Conservation (phyloP, 2,888 invertebrate genomes). For the Gonocerus acuteangulatus region DNA sequence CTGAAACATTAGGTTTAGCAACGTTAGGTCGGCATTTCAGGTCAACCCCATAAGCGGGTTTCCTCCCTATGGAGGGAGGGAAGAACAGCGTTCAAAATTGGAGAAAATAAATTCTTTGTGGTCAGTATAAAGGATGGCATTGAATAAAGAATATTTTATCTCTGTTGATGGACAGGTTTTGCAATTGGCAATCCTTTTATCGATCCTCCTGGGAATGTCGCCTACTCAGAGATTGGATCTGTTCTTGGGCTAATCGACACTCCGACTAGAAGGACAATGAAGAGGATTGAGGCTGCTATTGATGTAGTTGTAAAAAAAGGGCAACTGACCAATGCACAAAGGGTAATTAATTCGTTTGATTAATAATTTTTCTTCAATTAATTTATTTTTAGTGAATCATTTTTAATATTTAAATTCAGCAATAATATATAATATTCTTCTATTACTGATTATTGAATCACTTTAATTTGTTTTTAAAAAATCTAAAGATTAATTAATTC, state of each 20-base stretch:
- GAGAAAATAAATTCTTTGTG: no score
- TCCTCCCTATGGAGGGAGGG: no score
- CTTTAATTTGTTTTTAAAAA: no score
- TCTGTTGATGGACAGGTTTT: constrained; percentile 52
- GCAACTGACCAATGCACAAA: background rate
- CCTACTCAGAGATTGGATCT: constrained; percentile 1
- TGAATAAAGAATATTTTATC: no score
- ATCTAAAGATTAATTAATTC: no score
- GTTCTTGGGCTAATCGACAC: constrained; percentile 2
- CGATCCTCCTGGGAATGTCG: constrained; percentile 50
- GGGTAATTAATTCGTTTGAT: constrained; percentile 35
- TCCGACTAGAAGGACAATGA: constrained; percentile 14
- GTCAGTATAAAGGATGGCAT: no score
- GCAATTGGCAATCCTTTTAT: constrained; percentile 74
- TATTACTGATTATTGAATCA: no score
- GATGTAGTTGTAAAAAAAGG: background rate
- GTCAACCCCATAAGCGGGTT: no score
- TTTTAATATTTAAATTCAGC: background rate
- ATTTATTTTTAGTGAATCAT: background rate
- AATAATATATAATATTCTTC: no score
- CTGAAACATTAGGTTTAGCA: no score
- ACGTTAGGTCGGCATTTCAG: no score
- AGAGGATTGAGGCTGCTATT: background rate
- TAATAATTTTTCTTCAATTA: background rate
- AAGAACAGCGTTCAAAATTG: no score